Percentiles rank a stretch among this genome's conserved stretches.
phyloP scores from a whole-genome alignment of 2,113 vertebrate genomes.

The Sander vitreus region DNA sequence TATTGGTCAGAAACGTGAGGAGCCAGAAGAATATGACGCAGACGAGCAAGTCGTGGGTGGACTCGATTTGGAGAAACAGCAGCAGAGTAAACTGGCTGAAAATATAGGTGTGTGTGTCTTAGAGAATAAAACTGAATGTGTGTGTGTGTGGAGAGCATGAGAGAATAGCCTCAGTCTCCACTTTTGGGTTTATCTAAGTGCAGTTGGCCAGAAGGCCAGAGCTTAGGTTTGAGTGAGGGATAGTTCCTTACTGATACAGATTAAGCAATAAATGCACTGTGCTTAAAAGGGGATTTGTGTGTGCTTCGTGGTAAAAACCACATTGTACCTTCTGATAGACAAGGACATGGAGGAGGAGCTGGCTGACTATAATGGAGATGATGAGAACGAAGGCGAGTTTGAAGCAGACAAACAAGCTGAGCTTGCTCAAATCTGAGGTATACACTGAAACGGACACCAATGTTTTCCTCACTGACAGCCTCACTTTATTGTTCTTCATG shows the following conservation, averaged over 20 bases:
- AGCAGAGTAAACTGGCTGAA: constrained; percentile 39
- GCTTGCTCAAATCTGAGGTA: constrained; percentile 84
- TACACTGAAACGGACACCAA: background rate
- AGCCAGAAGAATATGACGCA: constrained; percentile 65
- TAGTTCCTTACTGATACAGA: background rate
- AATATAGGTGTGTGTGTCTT: constrained; percentile 51
- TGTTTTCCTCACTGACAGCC: background rate
- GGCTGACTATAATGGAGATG: constrained; percentile 89
- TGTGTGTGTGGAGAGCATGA: background rate
- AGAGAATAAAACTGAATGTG: background rate
- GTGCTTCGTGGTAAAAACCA: constrained; percentile 2
- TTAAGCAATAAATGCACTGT: background rate
- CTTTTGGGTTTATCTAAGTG: background rate
- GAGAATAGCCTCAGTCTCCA: background rate
- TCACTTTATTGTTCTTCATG: background rate
- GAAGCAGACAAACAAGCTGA: constrained; percentile 93
- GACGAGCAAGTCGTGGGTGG: constrained; percentile 59
- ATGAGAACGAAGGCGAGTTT: constrained; percentile 91
- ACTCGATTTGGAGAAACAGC: constrained; percentile 52
- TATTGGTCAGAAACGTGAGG: constrained; percentile 37
- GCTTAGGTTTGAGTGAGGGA: background rate
- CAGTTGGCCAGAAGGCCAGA: background rate
- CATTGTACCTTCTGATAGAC: constrained; percentile 50
- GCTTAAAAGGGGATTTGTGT: background rate
- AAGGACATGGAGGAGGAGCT: constrained; percentile 79